Evolutionary conservation across 2,888 invertebrate genomes (phyloP), one percentile per base, ranked within the genome.

Genomic region (Agrochola macilenta): DNA sequence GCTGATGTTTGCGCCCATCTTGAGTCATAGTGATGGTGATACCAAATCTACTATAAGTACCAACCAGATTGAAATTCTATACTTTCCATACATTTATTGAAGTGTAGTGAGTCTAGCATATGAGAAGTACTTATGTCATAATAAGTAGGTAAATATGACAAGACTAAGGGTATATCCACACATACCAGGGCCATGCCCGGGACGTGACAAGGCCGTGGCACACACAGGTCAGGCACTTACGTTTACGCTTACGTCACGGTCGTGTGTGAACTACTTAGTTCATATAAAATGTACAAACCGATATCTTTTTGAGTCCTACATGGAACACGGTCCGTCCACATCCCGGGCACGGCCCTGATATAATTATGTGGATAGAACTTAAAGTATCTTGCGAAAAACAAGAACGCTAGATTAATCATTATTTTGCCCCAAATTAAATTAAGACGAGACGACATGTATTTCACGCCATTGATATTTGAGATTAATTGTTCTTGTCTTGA

Each of bases 1-100:
- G 17, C 17, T 54, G 43, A 64, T 65, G 75, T 43, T 26, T 63
- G 63, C 14, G n/a, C 49, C 71, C 69, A 74, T 61, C 39, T 61
- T 49, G 60, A 63, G 52, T 11, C 63, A 46, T 49, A 76, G 82
- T 85, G 63, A 81, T 71, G 54, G 11, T 81, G n/a, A 73, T 76
- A 85, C 82, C 61, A 76, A 85, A 69, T 69, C 54, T 74, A 65
- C 43, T 72, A 35, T 80, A 74, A 64, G 74, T 69, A 63, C 60
- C 30, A 68, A 64, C 23, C 72, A 57, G 12, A 46, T 69, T 74
- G 49, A 69, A 66, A 81, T 35, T 65, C 26, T 69, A 14, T 46
- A 69, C 35, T 65, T 64, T 64, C 64, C 35, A 76, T 23, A 49
- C 14, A 30, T 49, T 74, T 74, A 81, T 81, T 43, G 14, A 30